Evolutionary conservation across 2,888 invertebrate species (phyloP).

Genomic region (Thymelicus sylvestris): DNA sequence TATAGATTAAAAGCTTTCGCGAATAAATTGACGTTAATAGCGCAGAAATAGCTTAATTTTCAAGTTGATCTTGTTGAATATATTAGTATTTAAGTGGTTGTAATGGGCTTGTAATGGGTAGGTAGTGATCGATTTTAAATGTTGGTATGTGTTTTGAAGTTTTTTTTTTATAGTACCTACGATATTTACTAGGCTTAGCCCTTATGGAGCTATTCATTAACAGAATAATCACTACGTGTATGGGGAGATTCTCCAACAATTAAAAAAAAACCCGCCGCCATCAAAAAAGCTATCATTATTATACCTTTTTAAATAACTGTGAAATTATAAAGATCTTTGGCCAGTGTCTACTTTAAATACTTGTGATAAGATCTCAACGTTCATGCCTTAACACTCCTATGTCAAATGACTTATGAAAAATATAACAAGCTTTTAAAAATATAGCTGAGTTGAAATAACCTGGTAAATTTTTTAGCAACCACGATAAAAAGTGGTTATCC

Average conservation of each 20-base stretch:
- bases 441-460: conserved; percentile 44
- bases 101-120: conserved; percentile 6
- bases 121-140: conserved; percentile 1
- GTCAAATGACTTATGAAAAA: background rate
- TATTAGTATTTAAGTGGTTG: conserved; percentile 4
- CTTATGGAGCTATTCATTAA: too few relatives aligned
- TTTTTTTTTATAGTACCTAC: background rate
- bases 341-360: conserved; percentile 26
- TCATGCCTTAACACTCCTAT: background rate
- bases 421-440: conserved; percentile 18
- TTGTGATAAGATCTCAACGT: conserved; percentile 28
- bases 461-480: conserved; percentile 59
- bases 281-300: too few relatives aligned
- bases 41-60: conserved; percentile 24
- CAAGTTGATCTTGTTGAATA: conserved; percentile 7
- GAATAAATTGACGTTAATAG: conserved; percentile 34
- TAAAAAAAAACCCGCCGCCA: too few relatives aligned
- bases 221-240: too few relatives aligned
- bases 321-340: conserved; percentile 16
- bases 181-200: too few relatives aligned
- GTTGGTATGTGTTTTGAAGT: background rate
- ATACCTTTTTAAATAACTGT: too few relatives aligned
- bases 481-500: conserved; percentile 48
- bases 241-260: too few relatives aligned
- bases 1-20: conserved; percentile 41